These are phyloP conservation scores for Atherinomorus stipes DNA, from an alignment of 2,113 vertebrate species.

Conservation along the genomic window DNA sequence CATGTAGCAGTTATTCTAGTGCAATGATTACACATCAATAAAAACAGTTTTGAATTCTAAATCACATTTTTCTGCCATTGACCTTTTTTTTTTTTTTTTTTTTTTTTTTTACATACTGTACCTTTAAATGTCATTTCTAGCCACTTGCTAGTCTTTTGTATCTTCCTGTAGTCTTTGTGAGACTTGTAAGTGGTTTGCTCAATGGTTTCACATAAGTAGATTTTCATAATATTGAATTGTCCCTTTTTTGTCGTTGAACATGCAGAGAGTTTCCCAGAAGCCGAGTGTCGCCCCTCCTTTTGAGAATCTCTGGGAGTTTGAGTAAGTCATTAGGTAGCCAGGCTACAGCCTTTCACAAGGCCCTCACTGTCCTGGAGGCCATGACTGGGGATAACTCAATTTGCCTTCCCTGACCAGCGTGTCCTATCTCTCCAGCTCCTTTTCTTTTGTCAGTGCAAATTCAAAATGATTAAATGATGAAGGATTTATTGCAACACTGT, in stretches of 20 bases:
- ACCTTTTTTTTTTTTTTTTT: too few species aligned
- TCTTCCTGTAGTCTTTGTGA: too few species aligned
- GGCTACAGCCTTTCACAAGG: conserved; percentile 73
- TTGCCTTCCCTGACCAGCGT: conserved; percentile 51
- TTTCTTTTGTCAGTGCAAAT: conserved; percentile 17
- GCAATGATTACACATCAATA: too few species aligned
- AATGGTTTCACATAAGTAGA: too few species aligned
- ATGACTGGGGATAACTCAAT: conserved; percentile 68
- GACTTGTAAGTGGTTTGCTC: too few species aligned
- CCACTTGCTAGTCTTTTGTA: too few species aligned
- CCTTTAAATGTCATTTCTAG: too few species aligned
- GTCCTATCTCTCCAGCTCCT: conserved; percentile 17
- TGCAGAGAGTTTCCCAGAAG: conserved; percentile 54
- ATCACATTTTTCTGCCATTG: too few species aligned
- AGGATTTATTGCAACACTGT: neutral
- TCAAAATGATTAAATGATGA: conserved; percentile 42
- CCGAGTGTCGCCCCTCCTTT: conserved; percentile 29
- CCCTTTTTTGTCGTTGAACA: conserved; percentile 3
- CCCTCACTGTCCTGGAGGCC: conserved; percentile 63
- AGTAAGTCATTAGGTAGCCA: conserved; percentile 69
- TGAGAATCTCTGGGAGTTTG: conserved; percentile 66
- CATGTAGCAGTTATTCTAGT: too few species aligned
- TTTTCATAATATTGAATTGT: conserved; percentile 23
- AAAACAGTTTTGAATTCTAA: too few species aligned
- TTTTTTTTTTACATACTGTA: too few species aligned